These are phyloP conservation scores for Sceloporus tristichus DNA, from an alignment of 2,113 vertebrate species.

Conservation along the genomic window DNA sequence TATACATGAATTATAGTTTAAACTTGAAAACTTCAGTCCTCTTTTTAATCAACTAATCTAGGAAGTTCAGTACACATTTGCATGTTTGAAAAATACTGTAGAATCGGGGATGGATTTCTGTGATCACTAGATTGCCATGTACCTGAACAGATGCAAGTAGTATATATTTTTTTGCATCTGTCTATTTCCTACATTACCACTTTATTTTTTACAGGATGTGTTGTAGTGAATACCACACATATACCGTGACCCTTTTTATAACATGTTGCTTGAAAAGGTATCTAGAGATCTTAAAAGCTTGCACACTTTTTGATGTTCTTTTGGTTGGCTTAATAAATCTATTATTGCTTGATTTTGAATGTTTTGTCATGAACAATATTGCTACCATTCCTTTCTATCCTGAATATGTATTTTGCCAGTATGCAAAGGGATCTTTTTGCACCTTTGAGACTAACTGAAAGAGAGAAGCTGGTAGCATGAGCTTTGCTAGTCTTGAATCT, in stretches of 20 bases:
- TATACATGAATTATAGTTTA: background rate
- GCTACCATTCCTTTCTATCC: background rate
- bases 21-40: background rate
- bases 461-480: no score
- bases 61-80: background rate
- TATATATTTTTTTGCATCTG: constrained; percentile 19
- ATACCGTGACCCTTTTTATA: background rate
- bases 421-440: background rate
- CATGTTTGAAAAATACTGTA: background rate
- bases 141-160: background rate
- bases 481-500: no score
- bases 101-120: background rate
- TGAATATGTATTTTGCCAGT: background rate
- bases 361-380: background rate
- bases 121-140: no score
- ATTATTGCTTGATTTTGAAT: background rate
- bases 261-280: background rate
- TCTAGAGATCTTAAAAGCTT: background rate
- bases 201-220: background rate
- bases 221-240: background rate
- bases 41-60: background rate
- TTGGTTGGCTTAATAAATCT: background rate
- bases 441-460: no score
- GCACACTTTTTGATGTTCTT: background rate
- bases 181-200: constrained; percentile 4